phyloP scores from a whole-genome alignment of 2,888 invertebrate genomes.

The Parochlus steinenii region DNA sequence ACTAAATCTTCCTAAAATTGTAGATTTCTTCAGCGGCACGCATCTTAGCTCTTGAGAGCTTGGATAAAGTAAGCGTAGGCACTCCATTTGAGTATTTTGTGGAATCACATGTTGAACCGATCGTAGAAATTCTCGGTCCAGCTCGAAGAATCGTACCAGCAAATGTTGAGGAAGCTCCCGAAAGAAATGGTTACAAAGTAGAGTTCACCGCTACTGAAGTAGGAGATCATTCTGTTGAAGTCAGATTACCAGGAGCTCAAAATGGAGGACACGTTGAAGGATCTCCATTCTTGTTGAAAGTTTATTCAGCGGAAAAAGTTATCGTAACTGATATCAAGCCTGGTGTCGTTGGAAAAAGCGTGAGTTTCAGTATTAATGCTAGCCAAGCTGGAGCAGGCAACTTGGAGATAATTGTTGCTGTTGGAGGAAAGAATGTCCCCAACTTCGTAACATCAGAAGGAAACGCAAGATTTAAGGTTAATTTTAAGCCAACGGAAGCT shows the following conservation, averaged over 20 bases:
- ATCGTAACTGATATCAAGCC: conserved; percentile 84
- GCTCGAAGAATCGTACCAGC: conserved; percentile 54
- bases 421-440: conserved; percentile 90
- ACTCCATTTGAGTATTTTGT: conserved; percentile 70
- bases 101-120: conserved; percentile 67
- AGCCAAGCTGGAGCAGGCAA: conserved; percentile 84
- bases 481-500: conserved; percentile 91
- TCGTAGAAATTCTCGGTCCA: conserved; percentile 65
- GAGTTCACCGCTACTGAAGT: conserved; percentile 77
- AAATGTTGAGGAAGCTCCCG: conserved; percentile 30
- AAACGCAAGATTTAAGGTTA: conserved; percentile 83
- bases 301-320: conserved; percentile 90
- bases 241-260: conserved; percentile 36
- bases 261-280: conserved; percentile 75
- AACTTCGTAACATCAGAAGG: conserved; percentile 97
- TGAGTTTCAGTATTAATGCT: conserved; percentile 82
- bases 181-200: conserved; percentile 34
- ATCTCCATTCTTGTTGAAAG: conserved; percentile 89
- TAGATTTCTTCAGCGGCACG: conserved; percentile 67
- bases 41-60: conserved; percentile 64
- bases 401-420: conserved; percentile 92
- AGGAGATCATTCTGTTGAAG: conserved; percentile 84
- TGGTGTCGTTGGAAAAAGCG: conserved; percentile 80
- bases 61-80: conserved; percentile 82
- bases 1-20: conserved; percentile 32